Percentiles rank a stretch among this genome's conserved stretches.
phyloP scores from a whole-genome alignment of 2,113 vertebrate genomes.

The Apodemus sylvaticus region DNA sequence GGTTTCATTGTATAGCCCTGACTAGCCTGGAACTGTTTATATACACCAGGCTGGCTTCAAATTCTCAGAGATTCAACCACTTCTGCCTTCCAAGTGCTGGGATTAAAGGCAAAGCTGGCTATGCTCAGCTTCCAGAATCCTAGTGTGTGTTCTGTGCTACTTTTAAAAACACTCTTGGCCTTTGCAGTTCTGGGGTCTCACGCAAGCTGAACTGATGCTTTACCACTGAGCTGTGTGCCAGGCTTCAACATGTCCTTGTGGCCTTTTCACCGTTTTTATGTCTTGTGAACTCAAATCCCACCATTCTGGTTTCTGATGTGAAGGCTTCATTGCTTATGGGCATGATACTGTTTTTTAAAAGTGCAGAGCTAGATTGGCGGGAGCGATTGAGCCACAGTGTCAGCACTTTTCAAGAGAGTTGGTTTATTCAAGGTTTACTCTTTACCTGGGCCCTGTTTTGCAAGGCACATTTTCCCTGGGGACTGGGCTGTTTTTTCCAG shows the following conservation, averaged over 20 bases:
- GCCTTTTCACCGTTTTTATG: too few relatives aligned
- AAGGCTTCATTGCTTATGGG: fast-evolving
- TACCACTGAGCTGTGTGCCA: not conserved
- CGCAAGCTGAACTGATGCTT: not conserved
- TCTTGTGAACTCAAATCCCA: not conserved
- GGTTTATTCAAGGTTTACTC: fast-evolving
- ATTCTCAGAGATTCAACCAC: not conserved
- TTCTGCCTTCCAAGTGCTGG: not conserved
- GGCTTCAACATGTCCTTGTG: not conserved
- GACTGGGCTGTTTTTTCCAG: not conserved
- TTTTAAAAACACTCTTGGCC: not conserved
- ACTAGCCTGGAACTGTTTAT: not conserved
- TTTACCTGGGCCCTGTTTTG: not conserved
- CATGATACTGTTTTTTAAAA: fast-evolving
- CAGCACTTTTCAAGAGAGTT: not conserved
- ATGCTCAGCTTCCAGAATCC: not conserved
- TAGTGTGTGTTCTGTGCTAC: not conserved
- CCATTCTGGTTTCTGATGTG: not conserved
- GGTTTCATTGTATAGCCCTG: not conserved
- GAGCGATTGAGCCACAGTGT: not conserved
- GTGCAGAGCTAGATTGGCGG: not conserved
- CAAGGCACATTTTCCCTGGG: not conserved
- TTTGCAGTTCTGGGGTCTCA: not conserved
- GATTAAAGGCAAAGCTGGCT: not conserved
- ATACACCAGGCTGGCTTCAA: not conserved